Conservation (phyloP, 2,113 vertebrate genomes). For the Hystrix cristata region DNA sequence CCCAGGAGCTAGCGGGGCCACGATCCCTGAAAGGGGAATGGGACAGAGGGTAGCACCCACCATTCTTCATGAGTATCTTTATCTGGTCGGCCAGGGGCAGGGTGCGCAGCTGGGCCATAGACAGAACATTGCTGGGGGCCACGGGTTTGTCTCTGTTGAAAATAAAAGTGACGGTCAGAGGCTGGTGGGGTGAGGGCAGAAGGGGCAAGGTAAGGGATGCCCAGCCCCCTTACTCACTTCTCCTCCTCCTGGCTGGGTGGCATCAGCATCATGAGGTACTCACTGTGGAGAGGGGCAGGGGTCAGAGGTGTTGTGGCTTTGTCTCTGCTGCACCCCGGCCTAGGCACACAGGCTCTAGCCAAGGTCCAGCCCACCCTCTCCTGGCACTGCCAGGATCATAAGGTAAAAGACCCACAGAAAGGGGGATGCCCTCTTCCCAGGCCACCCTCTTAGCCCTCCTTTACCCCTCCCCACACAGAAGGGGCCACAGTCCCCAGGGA, state of each 20-base stretch:
- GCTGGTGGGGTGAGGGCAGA: accelerated
- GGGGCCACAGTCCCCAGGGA: background rate
- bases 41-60: constrained; percentile 84
- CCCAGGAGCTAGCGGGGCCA: background rate
- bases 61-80: constrained; percentile 98
- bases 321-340: background rate
- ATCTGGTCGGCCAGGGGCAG: constrained; percentile 97
- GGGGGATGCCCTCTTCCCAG: background rate
- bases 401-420: background rate
- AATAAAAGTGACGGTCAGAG: background rate
- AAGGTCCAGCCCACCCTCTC: background rate
- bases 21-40: accelerated
- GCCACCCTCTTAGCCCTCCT: background rate
- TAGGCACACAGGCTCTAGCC: background rate
- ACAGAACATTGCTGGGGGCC: constrained; percentile 97
- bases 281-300: constrained; percentile 85
- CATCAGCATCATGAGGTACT: constrained; percentile 98
- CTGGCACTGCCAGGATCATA: background rate
- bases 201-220: background rate
- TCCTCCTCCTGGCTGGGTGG: constrained; percentile 95
- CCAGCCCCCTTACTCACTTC: constrained; percentile 91
- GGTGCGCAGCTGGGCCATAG: constrained; percentile 98
- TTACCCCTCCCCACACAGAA: background rate
- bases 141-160: constrained; percentile 90
- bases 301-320: background rate